phyloP scores from a whole-genome alignment of 2,113 vertebrate species.

The Sisor rabdophorus region DNA sequence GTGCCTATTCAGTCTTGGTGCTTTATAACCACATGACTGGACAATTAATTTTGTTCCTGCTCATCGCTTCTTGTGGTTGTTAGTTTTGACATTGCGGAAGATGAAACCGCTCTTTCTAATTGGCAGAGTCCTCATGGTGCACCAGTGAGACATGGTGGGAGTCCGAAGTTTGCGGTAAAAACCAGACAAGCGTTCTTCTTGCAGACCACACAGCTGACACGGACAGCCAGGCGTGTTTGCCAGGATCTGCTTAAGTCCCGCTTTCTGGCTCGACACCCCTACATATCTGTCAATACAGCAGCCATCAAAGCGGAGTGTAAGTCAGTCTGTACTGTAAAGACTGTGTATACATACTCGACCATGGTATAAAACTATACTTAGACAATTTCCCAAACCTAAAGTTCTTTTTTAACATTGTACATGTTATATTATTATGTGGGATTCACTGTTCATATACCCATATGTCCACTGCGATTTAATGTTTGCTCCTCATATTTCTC shows the following conservation, averaged over 20 bases:
- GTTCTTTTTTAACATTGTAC: background rate
- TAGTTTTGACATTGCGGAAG: background rate
- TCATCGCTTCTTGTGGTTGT: background rate
- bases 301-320: conserved; percentile 96
- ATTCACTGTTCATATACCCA: background rate
- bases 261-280: conserved; percentile 85
- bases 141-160: conserved; percentile 82
- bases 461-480: background rate
- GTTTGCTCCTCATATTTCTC: background rate
- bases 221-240: conserved; percentile 85
- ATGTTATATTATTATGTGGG: background rate
- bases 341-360: no score
- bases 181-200: conserved; percentile 95
- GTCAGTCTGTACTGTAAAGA: conserved; percentile 31
- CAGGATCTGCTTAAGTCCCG: conserved; percentile 85
- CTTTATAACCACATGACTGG: no score
- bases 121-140: conserved; percentile 86
- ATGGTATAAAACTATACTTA: no score
- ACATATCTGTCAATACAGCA: conserved; percentile 88
- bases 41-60: background rate
- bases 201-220: conserved; percentile 84
- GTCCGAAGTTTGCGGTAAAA: conserved; percentile 96
- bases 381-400: background rate
- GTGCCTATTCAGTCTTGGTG: no score
- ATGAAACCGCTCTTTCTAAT: conserved; percentile 26